phyloP scores from a whole-genome alignment of 64 coral and sea anemone species.

The Actinia equina region DNA sequence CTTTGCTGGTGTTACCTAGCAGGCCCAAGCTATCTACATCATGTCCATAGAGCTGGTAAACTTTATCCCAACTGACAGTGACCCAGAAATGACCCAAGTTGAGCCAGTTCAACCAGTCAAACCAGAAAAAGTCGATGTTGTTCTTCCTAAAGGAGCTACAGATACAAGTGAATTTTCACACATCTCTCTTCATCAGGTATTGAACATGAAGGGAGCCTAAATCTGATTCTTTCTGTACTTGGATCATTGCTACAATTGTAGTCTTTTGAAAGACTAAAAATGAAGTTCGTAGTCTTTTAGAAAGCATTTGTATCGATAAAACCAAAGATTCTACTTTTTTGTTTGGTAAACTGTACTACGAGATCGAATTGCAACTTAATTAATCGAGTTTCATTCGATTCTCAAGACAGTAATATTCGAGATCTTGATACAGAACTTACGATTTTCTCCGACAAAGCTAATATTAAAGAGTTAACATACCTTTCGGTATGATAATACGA shows the following conservation, averaged over 20 bases:
- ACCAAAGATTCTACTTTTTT: background rate
- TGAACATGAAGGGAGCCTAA: background rate
- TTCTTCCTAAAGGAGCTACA: background rate
- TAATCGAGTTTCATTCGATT: no score
- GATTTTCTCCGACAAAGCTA: no score
- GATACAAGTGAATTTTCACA: constrained; percentile 45
- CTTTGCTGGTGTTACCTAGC: background rate
- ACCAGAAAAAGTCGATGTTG: background rate
- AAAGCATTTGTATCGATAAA: no score
- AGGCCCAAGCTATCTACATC: background rate
- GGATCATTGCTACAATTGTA: background rate
- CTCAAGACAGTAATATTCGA: no score
- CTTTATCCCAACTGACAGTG: background rate
- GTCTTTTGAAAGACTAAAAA: background rate
- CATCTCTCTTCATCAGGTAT: constrained; percentile 45
- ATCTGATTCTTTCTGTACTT: background rate
- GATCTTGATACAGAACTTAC: no score
- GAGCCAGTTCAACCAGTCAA: constrained; percentile 2
- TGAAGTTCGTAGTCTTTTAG: no score
- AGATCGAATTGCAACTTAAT: no score
- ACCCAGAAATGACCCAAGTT: background rate
- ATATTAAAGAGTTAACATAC: background rate
- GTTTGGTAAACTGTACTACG: no score
- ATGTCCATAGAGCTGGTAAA: constrained; percentile 7
- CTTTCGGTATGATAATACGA: no score